Evolutionary conservation across 1,140 invertebrate genomes (phyloP).

Genomic region (Mylabris phalerata): DNA sequence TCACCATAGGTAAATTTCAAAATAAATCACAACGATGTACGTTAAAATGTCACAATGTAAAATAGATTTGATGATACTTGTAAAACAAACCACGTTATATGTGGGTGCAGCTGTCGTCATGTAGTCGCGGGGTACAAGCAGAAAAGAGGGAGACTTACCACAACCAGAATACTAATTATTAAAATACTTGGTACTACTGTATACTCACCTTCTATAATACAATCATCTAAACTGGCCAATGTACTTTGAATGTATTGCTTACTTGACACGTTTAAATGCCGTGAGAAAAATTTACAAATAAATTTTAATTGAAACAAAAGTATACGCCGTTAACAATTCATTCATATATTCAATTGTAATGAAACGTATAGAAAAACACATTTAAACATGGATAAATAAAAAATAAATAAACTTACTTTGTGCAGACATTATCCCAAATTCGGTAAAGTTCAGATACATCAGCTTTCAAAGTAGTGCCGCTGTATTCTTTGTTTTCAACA

Average conservation of each 20-base stretch:
- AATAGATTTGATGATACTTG: constrained; percentile 19
- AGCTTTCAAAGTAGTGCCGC: constrained; percentile 53
- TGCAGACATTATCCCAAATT: constrained; percentile 68
- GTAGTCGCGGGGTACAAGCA: constrained; percentile 11
- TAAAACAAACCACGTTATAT: constrained; percentile 20
- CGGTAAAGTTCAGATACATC: constrained; percentile 67
- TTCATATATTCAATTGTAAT: background rate
- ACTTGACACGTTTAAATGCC: constrained; percentile 9
- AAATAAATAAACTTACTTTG: constrained; percentile 52
- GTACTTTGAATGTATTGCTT: constrained; percentile 22
- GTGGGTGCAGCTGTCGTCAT: constrained; percentile 24
- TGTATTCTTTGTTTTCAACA: constrained; percentile 47
- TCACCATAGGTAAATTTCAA: constrained; percentile 9
- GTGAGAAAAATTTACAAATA: constrained; percentile 18
- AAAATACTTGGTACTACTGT: constrained; percentile 19
- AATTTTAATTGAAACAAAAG: too few species aligned
- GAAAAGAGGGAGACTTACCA: constrained; percentile 9
- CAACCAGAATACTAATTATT: constrained; percentile 19
- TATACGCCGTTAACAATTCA: constrained; percentile 6
- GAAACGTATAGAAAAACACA: constrained; percentile 10
- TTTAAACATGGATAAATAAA: constrained; percentile 17
- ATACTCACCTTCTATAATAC: constrained; percentile 13
- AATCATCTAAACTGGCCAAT: background rate
- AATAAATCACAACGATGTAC: constrained; percentile 20
- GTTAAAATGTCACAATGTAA: constrained; percentile 19